Base-by-base conservation (phyloP, 2,888 invertebrate species). In the Tanytarsus gracilentus region DNA sequence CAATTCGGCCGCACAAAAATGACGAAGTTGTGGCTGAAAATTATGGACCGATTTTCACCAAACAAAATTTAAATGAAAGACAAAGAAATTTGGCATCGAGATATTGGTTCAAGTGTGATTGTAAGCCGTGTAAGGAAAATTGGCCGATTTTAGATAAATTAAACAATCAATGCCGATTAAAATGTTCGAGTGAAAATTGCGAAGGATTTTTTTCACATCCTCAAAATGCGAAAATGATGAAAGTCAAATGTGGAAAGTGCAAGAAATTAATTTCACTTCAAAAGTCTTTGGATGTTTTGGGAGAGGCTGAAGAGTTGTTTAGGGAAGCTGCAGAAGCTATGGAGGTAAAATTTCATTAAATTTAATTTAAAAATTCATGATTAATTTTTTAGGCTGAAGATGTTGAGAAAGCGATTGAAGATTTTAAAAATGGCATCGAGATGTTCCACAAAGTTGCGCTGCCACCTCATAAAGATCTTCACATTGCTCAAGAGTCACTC, bases 31-130 rank as follows among this genome's bases (percentile, higher is more conserved):
- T 90, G 0, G 82, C 85, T 0, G 91, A 91, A 68, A 90, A 90
- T 73, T 92, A 92, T 69, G 91, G 90, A 0, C 89, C 89, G 0
- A 79, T 86, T 66, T 90, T 87, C 68, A 80, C 79, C 0, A 78
- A 82, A 63, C 75, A 74, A 64, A 71, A 70, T 50, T 66, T 78
- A 4, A 70, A 71, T 23, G 79, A 82, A 51, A 77, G 91, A 3
- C 84, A 83, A 68, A 75, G 80, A 50, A 75, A 80, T 0, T 72
- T 90, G 1, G 76, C 79, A 1, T 84, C 83, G 11, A 79, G 89
- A 11, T 90, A 90, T 69, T 85, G 88, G 82, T 92, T 91, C 69
- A 74, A 76, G 55, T 91, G 91, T 67, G 76, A 77, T 40, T 91
- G 91, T 68, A 67, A 71, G 52, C 82, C 88, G 2, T 91, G 91